phyloP scores from a whole-genome alignment of 23 tunicate genomes.

The Trididemnum clinides region DNA sequence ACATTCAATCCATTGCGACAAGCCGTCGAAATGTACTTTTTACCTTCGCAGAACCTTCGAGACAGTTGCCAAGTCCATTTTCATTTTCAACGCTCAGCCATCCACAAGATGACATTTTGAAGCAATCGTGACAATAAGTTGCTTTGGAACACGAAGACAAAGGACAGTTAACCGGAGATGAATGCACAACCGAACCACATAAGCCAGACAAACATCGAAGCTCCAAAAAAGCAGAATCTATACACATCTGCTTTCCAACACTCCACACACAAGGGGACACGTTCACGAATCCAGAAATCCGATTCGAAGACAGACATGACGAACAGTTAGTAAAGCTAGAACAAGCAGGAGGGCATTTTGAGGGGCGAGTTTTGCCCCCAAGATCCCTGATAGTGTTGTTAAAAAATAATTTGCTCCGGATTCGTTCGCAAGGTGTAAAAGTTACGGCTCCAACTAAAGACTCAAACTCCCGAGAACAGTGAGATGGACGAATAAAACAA shows the following conservation, averaged over 20 bases:
- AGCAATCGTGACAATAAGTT: constrained; percentile 56
- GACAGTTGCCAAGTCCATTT: constrained; percentile 41
- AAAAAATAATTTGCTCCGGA: too few relatives aligned
- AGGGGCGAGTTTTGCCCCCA: neutral
- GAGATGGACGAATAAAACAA: too few relatives aligned
- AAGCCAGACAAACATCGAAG: constrained; percentile 32
- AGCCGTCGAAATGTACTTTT: neutral
- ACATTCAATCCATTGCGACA: neutral
- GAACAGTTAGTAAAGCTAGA: neutral
- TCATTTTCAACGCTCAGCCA: constrained; percentile 41
- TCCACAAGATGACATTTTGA: constrained; percentile 25
- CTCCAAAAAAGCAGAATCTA: neutral
- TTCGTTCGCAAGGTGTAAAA: too few relatives aligned
- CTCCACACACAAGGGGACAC: constrained; percentile 46
- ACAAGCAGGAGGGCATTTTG: neutral
- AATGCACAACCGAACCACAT: constrained; percentile 39
- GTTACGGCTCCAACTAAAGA: too few relatives aligned
- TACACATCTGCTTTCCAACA: neutral
- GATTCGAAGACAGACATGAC: neutral
- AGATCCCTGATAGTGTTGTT: too few relatives aligned
- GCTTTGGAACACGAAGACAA: constrained; percentile 1
- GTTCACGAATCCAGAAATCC: neutral
- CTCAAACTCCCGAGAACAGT: too few relatives aligned
- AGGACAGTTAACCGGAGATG: constrained; percentile 22
- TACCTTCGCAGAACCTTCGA: neutral